These are phyloP conservation scores for Microcebus ravelobensis DNA, from an alignment of 2,113 vertebrate genomes.

Conservation along the genomic window DNA sequence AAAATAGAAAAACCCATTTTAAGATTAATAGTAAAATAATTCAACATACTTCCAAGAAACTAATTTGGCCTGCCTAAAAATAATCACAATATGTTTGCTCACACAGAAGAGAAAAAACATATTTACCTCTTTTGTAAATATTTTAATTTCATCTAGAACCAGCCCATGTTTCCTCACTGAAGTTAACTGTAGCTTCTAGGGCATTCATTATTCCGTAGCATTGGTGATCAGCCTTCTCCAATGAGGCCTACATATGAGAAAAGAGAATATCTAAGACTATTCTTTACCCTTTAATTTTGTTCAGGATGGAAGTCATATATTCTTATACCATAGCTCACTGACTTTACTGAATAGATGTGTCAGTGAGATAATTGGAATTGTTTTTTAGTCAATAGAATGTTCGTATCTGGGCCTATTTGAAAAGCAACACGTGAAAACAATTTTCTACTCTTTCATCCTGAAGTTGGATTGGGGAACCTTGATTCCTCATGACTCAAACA, in stretches of 20 bases:
- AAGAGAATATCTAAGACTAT: slow-evolving; percentile 20
- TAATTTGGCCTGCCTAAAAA: slow-evolving; percentile 42
- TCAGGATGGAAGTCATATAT: neutral
- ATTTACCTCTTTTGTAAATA: slow-evolving; percentile 44
- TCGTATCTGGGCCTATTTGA: neutral
- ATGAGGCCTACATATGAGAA: neutral
- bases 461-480: neutral
- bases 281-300: slow-evolving; percentile 20
- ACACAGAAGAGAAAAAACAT: neutral
- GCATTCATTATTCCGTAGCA: slow-evolving; percentile 54
- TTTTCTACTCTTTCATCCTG: neutral
- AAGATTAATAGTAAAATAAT: slow-evolving; percentile 71
- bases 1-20: slow-evolving; percentile 73
- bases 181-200: slow-evolving; percentile 63
- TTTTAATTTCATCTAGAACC: slow-evolving; percentile 29
- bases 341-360: neutral
- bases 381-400: neutral
- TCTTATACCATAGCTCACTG: neutral
- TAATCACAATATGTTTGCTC: slow-evolving; percentile 40
- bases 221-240: neutral
- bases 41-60: slow-evolving; percentile 49
- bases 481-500: neutral
- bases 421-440: neutral
- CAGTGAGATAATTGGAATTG: neutral
- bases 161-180: slow-evolving; percentile 25